These are phyloP conservation scores for Mastomys natalensis DNA, from an alignment of 2,113 vertebrate genomes.

Conservation along the genomic window DNA sequence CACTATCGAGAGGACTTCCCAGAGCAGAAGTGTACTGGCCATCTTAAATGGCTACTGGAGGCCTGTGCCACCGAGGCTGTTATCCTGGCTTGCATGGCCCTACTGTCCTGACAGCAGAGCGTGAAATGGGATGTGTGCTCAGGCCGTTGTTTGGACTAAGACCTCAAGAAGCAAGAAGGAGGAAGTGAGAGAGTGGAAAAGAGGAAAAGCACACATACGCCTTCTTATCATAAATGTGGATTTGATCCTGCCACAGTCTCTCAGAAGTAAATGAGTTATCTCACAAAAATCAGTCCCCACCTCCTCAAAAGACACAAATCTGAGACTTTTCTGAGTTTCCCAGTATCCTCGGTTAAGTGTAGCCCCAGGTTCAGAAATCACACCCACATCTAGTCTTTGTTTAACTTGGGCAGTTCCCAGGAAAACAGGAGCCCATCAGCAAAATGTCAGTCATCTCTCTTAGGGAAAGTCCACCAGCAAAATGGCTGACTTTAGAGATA, in stretches of 20 bases:
- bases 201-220: background rate
- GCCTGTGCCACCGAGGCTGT: background rate
- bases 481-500: background rate
- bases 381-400: background rate
- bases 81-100: background rate
- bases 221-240: background rate
- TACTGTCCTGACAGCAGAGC: background rate
- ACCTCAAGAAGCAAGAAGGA: background rate
- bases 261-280: background rate
- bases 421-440: background rate
- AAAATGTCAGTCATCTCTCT: background rate
- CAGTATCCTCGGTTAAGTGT: background rate
- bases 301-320: background rate
- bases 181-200: background rate
- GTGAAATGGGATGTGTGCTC: background rate
- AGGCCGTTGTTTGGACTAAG: background rate
- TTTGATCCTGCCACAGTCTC: background rate
- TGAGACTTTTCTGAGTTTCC: background rate
- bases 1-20: background rate
- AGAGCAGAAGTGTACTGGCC: background rate
- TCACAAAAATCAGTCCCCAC: background rate
- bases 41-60: background rate
- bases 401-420: background rate
- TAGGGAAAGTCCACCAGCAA: background rate
- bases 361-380: background rate